Evolutionary conservation across 2,888 invertebrate genomes (phyloP).

Genomic region (Leptinotarsa haldemani): DNA sequence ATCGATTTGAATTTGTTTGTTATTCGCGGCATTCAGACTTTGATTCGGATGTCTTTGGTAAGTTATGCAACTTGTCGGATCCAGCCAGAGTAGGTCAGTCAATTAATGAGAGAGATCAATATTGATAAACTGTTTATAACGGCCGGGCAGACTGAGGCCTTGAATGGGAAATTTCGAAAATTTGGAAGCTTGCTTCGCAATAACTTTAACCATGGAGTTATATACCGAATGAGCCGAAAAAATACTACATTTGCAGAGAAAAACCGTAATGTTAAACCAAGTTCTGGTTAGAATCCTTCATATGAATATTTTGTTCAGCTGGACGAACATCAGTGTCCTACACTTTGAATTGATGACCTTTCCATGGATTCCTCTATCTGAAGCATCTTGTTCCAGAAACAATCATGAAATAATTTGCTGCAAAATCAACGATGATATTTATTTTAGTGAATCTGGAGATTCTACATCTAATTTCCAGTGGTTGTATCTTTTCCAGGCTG

Average conservation of each 20-base stretch:
- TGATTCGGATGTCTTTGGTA: slow-evolving; percentile 3
- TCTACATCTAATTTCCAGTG: no score
- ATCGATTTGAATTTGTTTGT: slow-evolving; percentile 20
- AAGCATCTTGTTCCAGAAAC: no score
- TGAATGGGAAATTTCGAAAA: background rate
- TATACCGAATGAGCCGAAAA: background rate
- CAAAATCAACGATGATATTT: no score
- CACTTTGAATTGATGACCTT: no score
- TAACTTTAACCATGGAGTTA: background rate
- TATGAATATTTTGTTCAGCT: no score
- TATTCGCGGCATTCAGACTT: slow-evolving; percentile 3
- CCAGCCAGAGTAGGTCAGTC: background rate
- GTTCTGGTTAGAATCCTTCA: no score
- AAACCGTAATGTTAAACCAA: no score
- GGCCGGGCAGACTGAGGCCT: background rate
- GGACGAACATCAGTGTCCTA: no score
- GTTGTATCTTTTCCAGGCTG: no score
- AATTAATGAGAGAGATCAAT: background rate
- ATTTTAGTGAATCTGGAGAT: no score
- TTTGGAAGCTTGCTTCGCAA: background rate
- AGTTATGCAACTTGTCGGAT: slow-evolving; percentile 10
- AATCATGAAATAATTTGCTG: no score
- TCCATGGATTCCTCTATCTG: no score
- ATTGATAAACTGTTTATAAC: background rate
- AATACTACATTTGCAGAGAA: background rate